Percentiles rank a stretch among this genome's conserved stretches.
These are phyloP conservation scores for Acromyrmex charruanus DNA, from an alignment of 1,140 invertebrate genomes.

Conservation along the genomic window DNA sequence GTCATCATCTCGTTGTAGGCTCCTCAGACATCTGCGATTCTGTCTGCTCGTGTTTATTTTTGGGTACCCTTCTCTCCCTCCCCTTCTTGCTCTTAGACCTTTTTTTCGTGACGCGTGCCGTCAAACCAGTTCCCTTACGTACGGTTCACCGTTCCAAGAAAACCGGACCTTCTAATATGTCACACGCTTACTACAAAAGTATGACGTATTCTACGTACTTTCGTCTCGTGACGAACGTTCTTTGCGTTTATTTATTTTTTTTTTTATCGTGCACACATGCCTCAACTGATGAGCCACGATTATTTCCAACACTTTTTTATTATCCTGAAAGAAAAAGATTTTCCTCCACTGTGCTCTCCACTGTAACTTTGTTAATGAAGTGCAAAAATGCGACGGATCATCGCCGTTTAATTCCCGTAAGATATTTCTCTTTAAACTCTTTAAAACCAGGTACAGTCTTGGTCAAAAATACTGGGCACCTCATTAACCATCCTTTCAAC, in stretches of 20 bases:
- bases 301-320: constrained; percentile 49
- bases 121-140: constrained; percentile 39
- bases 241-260: background rate
- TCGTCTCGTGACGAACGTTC: background rate
- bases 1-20: constrained; percentile 43
- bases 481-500: too few relatives aligned
- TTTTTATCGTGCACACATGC: constrained; percentile 29
- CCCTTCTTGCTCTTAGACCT: background rate
- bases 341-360: background rate
- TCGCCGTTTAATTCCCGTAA: background rate
- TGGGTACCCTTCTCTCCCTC: background rate
- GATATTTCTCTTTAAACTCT: constrained; percentile 10
- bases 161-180: constrained; percentile 45
- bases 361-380: background rate
- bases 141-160: constrained; percentile 47
- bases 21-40: constrained; percentile 34
- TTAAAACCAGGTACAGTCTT: too few relatives aligned
- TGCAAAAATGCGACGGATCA: constrained; percentile 4
- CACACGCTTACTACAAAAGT: constrained; percentile 30
- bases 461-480: too few relatives aligned
- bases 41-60: constrained; percentile 49
- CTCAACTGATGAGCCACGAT: constrained; percentile 26
- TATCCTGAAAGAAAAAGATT: constrained; percentile 29
- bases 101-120: constrained; percentile 60
- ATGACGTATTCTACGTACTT: constrained; percentile 31